Conservation (phyloP, 2,888 invertebrate genomes). For the Furcula furcula region DNA sequence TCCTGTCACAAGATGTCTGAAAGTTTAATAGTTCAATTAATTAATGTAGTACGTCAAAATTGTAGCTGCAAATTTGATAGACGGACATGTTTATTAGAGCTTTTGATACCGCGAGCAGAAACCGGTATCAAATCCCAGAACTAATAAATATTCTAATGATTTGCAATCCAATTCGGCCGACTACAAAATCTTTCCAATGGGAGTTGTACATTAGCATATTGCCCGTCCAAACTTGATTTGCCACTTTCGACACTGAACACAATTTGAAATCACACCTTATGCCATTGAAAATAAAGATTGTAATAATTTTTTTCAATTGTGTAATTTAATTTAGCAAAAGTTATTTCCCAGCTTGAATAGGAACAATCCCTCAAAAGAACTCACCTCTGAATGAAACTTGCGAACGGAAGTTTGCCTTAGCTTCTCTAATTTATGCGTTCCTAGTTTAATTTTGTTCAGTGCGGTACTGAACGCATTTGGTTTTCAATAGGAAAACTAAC, state of each 20-base stretch:
- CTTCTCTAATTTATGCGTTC: slow-evolving; percentile 71
- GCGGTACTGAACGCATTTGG: slow-evolving; percentile 55
- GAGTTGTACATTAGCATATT: slow-evolving; percentile 68
- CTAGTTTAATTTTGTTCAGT: slow-evolving; percentile 63
- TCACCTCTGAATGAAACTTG: slow-evolving; percentile 62
- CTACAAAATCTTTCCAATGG: slow-evolving; percentile 70
- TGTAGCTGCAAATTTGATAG: slow-evolving; percentile 17
- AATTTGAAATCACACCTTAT: slow-evolving; percentile 12
- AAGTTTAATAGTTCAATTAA: slow-evolving; percentile 7
- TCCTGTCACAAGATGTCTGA: not conserved
- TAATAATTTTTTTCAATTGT: slow-evolving; percentile 14
- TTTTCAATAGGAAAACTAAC: too few species aligned
- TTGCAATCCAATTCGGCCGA: slow-evolving; percentile 66
- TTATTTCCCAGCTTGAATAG: slow-evolving; percentile 41
- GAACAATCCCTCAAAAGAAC: slow-evolving; percentile 60
- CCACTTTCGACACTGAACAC: slow-evolving; percentile 7
- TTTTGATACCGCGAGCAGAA: slow-evolving; percentile 35
- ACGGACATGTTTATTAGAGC: slow-evolving; percentile 37
- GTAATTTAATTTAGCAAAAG: slow-evolving; percentile 24
- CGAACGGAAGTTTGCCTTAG: slow-evolving; percentile 59
- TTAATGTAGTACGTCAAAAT: slow-evolving; percentile 18
- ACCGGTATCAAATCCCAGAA: slow-evolving; percentile 52
- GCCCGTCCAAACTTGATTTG: slow-evolving; percentile 39
- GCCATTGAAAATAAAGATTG: slow-evolving; percentile 6
- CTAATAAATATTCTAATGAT: slow-evolving; percentile 77